Base-by-base conservation (phyloP, 2,888 invertebrate genomes). In the Cryptocephalus moraei region DNA sequence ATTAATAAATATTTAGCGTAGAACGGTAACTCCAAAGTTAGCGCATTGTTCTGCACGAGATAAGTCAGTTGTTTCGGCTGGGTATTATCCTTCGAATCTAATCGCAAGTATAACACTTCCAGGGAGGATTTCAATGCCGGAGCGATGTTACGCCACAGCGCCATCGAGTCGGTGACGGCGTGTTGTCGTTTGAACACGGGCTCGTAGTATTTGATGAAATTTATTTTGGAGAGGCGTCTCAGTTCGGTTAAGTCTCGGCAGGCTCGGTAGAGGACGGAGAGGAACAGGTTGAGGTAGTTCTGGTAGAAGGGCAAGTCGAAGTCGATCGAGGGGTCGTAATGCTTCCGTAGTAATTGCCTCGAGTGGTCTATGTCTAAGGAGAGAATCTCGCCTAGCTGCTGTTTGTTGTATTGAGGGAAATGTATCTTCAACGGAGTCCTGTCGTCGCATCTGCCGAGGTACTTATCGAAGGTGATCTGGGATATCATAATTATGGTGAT, bases 1-100 rank as follows among this genome's bases (percentile, higher is more conserved):
- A 95, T 87, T 3, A 95, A 73, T 33, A 95, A 74, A 67, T 81
- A 93, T 69, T 94, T 94, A 0, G 91, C 87, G 69, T 91, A 93
- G 64, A 81, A 91, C 0, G 94, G 94, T 4, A 95, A 65, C 61
- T 90, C 88, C 33, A 89, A 76, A 44, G 81, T 82, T 53, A 80
- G 80, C 0, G 80, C 81, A 57, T 81, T 71, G 32, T 60, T 63
- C 41, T 62, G 62, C 42, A 62, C 64, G 8, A 59, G 53, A 36
- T 61, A 56, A 33, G 45, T 39, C 6, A 2, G 22, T 22, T n/a
- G n/a, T 32, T 43, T 49, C 36, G 44, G 51, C 13, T 44, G 39
- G 11, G 48, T 50, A 22, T 59, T 50, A 39, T 49, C 56, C 9
- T 58, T 49, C 2, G 61, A 56, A 36, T 53, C 53, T 41, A 83